Evolutionary conservation across 2,797 vertebrate species (phyloP).

Genomic region (Siniperca undulata): DNA sequence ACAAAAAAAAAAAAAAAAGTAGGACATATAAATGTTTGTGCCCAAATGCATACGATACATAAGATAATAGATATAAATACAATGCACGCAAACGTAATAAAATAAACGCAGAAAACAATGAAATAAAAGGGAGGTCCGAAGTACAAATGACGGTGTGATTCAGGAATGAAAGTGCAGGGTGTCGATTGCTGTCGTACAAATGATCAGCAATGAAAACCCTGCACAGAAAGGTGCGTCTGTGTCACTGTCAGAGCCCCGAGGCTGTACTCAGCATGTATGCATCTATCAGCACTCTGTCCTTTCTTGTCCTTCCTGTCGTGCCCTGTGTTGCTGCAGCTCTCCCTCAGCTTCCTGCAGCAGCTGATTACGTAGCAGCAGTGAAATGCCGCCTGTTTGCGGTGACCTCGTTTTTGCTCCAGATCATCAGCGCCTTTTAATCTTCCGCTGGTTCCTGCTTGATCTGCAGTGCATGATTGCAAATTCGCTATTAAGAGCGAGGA

Average conservation of each 20-base stretch:
- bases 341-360: conserved; percentile 24
- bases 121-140: background rate
- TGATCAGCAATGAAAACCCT: background rate
- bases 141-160: no score
- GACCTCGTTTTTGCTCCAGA: conserved; percentile 58
- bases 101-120: background rate
- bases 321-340: conserved; percentile 1
- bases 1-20: no score
- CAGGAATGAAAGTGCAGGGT: background rate
- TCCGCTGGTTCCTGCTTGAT: conserved; percentile 41
- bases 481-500: conserved; percentile 31
- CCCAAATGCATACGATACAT: background rate
- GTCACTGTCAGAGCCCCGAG: conserved; percentile 1
- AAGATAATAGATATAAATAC: background rate
- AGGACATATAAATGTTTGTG: no score
- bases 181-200: background rate
- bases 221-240: background rate
- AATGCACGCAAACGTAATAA: background rate
- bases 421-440: conserved; percentile 50
- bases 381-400: conserved; percentile 13
- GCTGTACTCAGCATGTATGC: background rate
- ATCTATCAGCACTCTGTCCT: conserved; percentile 26
- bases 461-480: conserved; percentile 58
- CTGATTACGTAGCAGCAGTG: conserved; percentile 15
- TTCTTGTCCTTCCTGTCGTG: conserved; percentile 21